Percentiles rank a stretch among this genome's conserved stretches.
These are phyloP conservation scores for Rhadinocentrus ornatus DNA, from an alignment of 2,797 vertebrate genomes.

Conservation along the genomic window DNA sequence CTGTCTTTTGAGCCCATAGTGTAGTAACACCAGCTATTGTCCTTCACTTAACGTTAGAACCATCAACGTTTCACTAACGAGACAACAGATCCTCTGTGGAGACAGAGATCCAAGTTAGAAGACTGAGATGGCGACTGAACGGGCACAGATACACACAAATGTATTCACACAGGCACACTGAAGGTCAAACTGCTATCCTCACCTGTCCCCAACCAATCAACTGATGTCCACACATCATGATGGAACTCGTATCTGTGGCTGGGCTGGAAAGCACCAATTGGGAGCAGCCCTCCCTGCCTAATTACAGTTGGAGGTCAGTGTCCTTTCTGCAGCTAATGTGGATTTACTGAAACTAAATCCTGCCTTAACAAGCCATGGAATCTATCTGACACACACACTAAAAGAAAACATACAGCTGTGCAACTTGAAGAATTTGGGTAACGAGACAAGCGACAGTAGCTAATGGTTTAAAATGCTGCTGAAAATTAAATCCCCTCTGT, in stretches of 20 bases:
- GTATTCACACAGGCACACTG: constrained; percentile 37
- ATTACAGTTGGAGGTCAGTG: constrained; percentile 63
- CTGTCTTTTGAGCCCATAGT: constrained; percentile 13
- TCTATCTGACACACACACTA: constrained; percentile 49
- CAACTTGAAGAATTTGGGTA: constrained; percentile 44
- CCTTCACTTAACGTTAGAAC: constrained; percentile 70
- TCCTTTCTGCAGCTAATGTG: constrained; percentile 64
- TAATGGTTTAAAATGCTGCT: constrained; percentile 71
- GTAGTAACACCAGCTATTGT: constrained; percentile 22
- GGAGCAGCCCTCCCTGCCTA: constrained; percentile 58
- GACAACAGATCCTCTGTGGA: constrained; percentile 65
- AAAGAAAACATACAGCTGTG: constrained; percentile 63
- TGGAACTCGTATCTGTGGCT: constrained; percentile 52
- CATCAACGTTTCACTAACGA: constrained; percentile 73
- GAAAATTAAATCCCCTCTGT: constrained; percentile 66
- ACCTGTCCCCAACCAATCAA: constrained; percentile 81
- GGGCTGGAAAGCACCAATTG: constrained; percentile 53
- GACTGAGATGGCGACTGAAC: constrained; percentile 14
- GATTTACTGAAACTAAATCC: constrained; percentile 74
- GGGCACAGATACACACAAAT: constrained; percentile 18
- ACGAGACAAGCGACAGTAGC: constrained; percentile 62
- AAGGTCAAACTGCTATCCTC: constrained; percentile 76
- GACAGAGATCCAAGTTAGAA: constrained; percentile 46
- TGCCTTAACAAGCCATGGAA: constrained; percentile 65
- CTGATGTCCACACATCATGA: constrained; percentile 70